phyloP scores from a whole-genome alignment of 2,888 invertebrate species.

The Pantelozetes paolii region DNA sequence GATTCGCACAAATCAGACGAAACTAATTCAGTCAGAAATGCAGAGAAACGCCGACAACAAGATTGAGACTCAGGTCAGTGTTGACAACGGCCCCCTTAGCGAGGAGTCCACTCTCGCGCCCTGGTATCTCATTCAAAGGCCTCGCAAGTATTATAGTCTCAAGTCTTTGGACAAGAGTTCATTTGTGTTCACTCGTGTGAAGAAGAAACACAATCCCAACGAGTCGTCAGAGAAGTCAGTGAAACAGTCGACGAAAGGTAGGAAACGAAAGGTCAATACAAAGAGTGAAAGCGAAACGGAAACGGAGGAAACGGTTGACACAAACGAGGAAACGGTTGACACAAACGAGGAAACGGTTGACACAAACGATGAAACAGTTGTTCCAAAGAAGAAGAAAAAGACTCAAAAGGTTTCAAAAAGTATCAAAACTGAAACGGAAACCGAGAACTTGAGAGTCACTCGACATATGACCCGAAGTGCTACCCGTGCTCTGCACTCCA shows the following conservation, averaged over 20 bases:
- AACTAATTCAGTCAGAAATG: constrained; percentile 18
- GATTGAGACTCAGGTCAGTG: neutral
- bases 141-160: neutral
- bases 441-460: neutral
- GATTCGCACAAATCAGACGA: constrained; percentile 8
- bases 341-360: no score
- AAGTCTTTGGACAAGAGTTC: constrained; percentile 8
- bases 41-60: neutral
- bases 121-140: neutral
- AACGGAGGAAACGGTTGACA: neutral
- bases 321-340: no score
- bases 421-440: neutral
- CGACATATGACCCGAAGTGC: neutral
- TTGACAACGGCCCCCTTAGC: neutral
- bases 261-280: neutral
- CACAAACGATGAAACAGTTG: neutral
- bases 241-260: neutral
- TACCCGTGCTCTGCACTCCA: neutral
- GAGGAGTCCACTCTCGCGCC: neutral
- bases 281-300: neutral
- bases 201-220: neutral
- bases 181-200: constrained; percentile 24
- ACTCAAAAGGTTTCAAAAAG: neutral
- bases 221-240: neutral
- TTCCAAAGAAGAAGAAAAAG: neutral